Conservation (phyloP, 2,797 vertebrate species). For the Nyctibius grandis region DNA sequence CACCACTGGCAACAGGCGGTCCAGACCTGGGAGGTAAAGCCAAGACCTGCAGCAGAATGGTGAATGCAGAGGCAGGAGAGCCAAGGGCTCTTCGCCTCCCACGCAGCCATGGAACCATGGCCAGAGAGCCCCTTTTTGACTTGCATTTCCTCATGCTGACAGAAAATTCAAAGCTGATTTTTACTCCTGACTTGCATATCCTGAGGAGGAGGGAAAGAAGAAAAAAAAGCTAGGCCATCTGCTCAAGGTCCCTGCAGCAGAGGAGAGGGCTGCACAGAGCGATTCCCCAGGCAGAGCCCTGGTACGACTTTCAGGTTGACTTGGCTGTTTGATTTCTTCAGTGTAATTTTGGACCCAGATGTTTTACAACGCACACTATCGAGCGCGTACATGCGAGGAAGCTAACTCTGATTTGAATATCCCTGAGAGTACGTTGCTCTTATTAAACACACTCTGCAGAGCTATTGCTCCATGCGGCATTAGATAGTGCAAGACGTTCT, state of each 20-base stretch:
- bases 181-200: slow-evolving; percentile 39
- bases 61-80: not conserved
- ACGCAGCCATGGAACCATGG: not conserved
- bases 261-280: not conserved
- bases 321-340: slow-evolving; percentile 10
- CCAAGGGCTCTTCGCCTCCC: not conserved
- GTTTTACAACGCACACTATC: not conserved
- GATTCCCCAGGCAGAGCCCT: not conserved
- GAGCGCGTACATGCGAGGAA: not conserved
- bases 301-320: slow-evolving; percentile 1
- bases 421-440: slow-evolving; percentile 45
- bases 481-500: slow-evolving; percentile 46
- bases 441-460: slow-evolving; percentile 53
- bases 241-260: slow-evolving; percentile 14
- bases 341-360: slow-evolving; percentile 23
- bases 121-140: slow-evolving; percentile 11
- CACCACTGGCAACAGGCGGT: accelerated
- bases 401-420: slow-evolving; percentile 35
- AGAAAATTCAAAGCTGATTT: slow-evolving; percentile 19
- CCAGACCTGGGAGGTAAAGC: not conserved
- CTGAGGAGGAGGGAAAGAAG: not conserved
- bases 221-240: slow-evolving; percentile 7
- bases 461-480: slow-evolving; percentile 27
- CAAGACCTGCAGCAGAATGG: not conserved
- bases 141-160: not conserved